Percentiles rank a stretch among this genome's conserved stretches.
Conservation (phyloP, 2,888 invertebrate species). For the Adelognathus sp. region DNA sequence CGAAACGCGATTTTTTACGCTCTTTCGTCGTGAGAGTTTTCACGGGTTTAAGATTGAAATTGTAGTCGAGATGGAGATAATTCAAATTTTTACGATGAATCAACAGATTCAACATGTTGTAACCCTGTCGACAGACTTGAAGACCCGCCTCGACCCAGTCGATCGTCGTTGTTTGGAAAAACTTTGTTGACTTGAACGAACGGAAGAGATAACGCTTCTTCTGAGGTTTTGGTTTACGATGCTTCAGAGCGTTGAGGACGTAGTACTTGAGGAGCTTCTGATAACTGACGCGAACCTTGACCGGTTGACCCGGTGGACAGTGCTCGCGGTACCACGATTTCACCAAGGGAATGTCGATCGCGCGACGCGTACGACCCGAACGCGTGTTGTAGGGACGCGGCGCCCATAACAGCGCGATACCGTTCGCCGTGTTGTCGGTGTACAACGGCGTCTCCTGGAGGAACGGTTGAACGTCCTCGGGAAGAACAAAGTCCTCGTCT, state of each 20-base stretch:
- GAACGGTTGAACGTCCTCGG: constrained; percentile 95
- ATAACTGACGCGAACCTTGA: constrained; percentile 99
- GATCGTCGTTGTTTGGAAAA: constrained; percentile 99
- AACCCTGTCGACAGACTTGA: constrained; percentile 99
- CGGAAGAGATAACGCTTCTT: constrained; percentile 99
- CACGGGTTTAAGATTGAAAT: constrained; percentile 99
- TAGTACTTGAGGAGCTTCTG: constrained; percentile 99
- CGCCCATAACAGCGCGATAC: constrained; percentile 98
- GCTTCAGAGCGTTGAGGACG: constrained; percentile 98
- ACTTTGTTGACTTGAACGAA: constrained; percentile 99
- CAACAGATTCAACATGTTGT: constrained; percentile 99
- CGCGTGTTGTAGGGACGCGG: constrained; percentile 98
- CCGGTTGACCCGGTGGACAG: constrained; percentile 97
- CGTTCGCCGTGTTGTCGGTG: constrained; percentile 99
- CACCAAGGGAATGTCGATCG: constrained; percentile 98
- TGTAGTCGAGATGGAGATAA: constrained; percentile 99
- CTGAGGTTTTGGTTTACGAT: constrained; percentile 98
- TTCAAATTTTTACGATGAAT: constrained; percentile 99
- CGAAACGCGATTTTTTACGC: constrained; percentile 98
- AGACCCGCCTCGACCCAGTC: constrained; percentile 99
- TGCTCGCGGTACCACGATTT: constrained; percentile 99
- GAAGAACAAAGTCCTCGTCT: constrained; percentile 96
- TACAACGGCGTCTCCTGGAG: constrained; percentile 97
- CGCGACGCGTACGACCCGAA: constrained; percentile 95
- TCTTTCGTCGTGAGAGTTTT: constrained; percentile 99